Evolutionary conservation across 2,888 invertebrate species (phyloP).

Genomic region (Saturnia japonica): DNA sequence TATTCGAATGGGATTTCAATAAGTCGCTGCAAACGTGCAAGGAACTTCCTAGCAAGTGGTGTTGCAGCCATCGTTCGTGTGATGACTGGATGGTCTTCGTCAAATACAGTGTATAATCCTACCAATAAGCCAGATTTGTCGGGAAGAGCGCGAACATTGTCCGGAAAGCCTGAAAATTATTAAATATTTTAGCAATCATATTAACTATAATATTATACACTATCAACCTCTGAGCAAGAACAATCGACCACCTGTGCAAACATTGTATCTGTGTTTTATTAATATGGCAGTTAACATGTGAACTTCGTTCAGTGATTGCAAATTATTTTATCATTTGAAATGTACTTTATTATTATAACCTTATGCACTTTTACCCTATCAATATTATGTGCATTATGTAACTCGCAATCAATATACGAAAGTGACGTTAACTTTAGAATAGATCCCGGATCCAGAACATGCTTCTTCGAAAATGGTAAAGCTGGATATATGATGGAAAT

Average conservation of each 20-base stretch:
- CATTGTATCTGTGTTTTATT: conserved; percentile 11
- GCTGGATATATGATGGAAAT: conserved; percentile 66
- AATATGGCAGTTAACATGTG: not conserved
- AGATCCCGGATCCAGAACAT: conserved; percentile 62
- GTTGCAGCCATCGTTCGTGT: conserved; percentile 81
- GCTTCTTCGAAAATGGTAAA: conserved; percentile 63
- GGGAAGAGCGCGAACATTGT: conserved; percentile 81
- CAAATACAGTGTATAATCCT: conserved; percentile 76
- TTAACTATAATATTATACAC: not conserved
- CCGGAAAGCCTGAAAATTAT: conserved; percentile 78
- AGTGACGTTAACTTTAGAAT: conserved; percentile 65
- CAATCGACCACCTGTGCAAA: conserved; percentile 19
- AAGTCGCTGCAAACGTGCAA: conserved; percentile 82
- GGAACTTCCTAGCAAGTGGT: conserved; percentile 85
- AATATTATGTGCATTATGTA: conserved; percentile 33
- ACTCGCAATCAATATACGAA: conserved; percentile 49
- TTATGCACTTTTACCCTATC: not conserved
- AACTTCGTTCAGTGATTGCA: not conserved
- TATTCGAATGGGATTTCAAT: conserved; percentile 84
- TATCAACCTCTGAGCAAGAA: not conserved
- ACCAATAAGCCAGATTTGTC: conserved; percentile 87
- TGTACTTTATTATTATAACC: conserved; percentile 8
- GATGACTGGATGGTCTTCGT: conserved; percentile 82
- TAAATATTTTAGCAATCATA: not conserved
- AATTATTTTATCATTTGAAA: not conserved